Base-by-base conservation (phyloP, 2,113 vertebrate genomes). In the Vombatus ursinus region DNA sequence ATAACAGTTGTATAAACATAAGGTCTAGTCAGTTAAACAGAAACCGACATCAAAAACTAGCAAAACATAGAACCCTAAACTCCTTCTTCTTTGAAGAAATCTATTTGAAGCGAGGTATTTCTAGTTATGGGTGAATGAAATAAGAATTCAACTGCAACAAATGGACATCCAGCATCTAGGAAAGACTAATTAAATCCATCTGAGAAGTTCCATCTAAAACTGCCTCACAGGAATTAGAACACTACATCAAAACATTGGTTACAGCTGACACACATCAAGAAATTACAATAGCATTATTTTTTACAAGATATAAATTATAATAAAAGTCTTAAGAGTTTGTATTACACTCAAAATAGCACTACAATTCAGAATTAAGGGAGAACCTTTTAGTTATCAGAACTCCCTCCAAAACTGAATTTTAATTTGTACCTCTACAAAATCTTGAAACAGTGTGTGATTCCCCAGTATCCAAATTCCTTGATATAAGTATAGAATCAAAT, bases 1-100 rank as follows among this genome's bases (percentile, higher is more conserved):
- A 98, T 98, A 99, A 99, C 99, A 99, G 99, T 99, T 99, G 99
- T 99, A 98, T 98, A 99, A 99, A 99, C 99, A 99, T 96, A 98
- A 99, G 98, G 98, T 98, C 98, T 98, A 98, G 98, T 99, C 98
- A 98, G 98, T 99, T 99, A 99, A 99, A 99, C 98, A 98, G 98
- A 99, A 99, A 98, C 97, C 97, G 98, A 99, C 99, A 99, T 99
- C 99, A 99, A 99, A 99, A 99, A 99, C 99, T 98, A 98, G 98
- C 99, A 99, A 99, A 99, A 99, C 98, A 98, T 92, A 98, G 99
- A 99, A 99, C 98, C 98, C 98, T 98, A 99, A 99, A 99, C 98
- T 97, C 97, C 94, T 96, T 97, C 98, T 98, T 98, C 99, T 99
- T 99, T 99, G 98, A 99, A 99, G 98, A 98, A 97, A 97, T 95